Conservation (phyloP, 92 coral and sea anemone species). For the Pocillopora grandis region DNA sequence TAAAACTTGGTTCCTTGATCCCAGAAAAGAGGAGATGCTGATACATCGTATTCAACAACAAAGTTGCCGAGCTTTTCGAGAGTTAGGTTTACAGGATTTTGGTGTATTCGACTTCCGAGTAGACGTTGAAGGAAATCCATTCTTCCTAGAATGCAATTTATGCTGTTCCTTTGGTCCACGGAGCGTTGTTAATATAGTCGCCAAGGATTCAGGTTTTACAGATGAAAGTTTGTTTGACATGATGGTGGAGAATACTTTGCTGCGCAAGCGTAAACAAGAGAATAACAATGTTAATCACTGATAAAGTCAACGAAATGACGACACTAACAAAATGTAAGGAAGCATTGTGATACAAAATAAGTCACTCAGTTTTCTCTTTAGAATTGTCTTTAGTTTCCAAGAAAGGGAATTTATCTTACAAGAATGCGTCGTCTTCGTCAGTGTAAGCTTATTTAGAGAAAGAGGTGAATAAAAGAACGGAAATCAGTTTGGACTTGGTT, state of each 20-base stretch:
- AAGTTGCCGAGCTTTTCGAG: constrained; percentile 13
- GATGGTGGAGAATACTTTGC: constrained; percentile 19
- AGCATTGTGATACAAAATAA: too few species aligned
- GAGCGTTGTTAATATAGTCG: background rate
- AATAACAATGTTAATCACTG: too few species aligned
- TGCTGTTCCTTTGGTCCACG: constrained; percentile 21
- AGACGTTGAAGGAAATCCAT: constrained; percentile 24
- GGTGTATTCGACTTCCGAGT: constrained; percentile 25
- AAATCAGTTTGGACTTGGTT: too few species aligned
- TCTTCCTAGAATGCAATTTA: constrained; percentile 21
- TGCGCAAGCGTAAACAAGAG: background rate
- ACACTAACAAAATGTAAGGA: too few species aligned
- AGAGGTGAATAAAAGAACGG: too few species aligned
- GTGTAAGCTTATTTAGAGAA: too few species aligned
- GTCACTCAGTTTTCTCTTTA: too few species aligned
- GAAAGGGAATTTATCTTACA: too few species aligned
- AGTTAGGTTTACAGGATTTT: constrained; percentile 18
- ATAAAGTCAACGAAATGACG: too few species aligned
- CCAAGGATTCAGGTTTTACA: constrained; percentile 15
- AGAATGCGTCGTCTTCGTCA: too few species aligned
- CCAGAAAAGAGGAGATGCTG: constrained; percentile 13
- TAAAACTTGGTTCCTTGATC: constrained; percentile 30
- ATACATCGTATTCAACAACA: constrained; percentile 15
- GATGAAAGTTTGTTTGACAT: constrained; percentile 25
- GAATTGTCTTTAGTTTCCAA: too few species aligned